These are phyloP conservation scores for Drosophila littoralis DNA, from an alignment of 1,140 invertebrate species.

Conservation along the genomic window DNA sequence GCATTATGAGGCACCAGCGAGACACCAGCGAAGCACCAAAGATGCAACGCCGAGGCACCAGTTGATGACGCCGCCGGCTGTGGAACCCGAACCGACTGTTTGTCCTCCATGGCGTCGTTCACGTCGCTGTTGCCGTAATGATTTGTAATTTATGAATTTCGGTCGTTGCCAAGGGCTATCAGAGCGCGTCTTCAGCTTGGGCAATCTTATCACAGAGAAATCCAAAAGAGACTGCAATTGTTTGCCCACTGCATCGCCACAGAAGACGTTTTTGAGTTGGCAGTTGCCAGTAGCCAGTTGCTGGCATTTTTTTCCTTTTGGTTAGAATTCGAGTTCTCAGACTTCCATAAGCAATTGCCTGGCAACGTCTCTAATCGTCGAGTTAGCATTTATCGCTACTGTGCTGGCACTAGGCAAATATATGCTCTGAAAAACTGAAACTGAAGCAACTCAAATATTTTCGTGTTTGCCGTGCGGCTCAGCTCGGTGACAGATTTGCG, in stretches of 20 bases:
- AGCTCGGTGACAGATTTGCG: slow-evolving; percentile 74
- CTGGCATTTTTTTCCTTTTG: slow-evolving; percentile 4
- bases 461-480: slow-evolving; percentile 72
- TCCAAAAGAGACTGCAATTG: slow-evolving; percentile 62
- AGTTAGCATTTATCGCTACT: slow-evolving; percentile 83
- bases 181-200: slow-evolving; percentile 10
- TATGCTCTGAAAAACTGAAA: slow-evolving; percentile 65
- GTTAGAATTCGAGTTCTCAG: slow-evolving; percentile 18
- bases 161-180: slow-evolving; percentile 67
- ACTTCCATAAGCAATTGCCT: slow-evolving; percentile 46
- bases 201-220: slow-evolving; percentile 61
- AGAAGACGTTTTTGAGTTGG: slow-evolving; percentile 1
- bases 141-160: slow-evolving; percentile 82
- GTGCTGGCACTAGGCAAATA: slow-evolving; percentile 83
- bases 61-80: slow-evolving; percentile 54
- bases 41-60: not conserved
- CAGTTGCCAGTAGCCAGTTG: slow-evolving; percentile 4
- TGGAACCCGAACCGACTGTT: slow-evolving; percentile 16
- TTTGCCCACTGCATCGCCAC: slow-evolving; percentile 54
- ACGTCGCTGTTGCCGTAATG: slow-evolving; percentile 61
- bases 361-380: slow-evolving; percentile 67
- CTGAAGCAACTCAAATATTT: slow-evolving; percentile 76
- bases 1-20: slow-evolving; percentile 53
- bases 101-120: slow-evolving; percentile 22
- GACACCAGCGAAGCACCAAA: slow-evolving; percentile 12